Evolutionary conservation across 2,113 vertebrate species (phyloP).

Genomic region (Heterotilapia buettikoferi): DNA sequence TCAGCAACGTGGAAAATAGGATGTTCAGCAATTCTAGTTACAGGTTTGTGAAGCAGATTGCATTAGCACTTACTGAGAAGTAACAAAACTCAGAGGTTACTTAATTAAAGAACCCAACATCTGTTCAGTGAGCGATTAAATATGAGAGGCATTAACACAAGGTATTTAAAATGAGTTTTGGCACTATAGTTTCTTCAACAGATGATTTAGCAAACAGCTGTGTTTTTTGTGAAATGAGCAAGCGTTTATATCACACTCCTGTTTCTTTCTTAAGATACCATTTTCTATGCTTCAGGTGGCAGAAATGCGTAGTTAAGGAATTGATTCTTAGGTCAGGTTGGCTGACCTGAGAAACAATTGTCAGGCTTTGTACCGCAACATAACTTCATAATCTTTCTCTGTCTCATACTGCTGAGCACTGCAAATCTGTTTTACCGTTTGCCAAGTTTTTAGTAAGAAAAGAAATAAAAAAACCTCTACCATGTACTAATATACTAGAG

Average conservation of each 20-base stretch:
- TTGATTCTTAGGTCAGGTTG: background rate
- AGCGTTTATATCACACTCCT: conserved; percentile 12
- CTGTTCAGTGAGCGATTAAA: conserved; percentile 64
- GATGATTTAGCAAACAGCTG: conserved; percentile 72
- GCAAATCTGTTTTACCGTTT: background rate
- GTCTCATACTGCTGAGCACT: background rate
- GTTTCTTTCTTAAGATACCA: conserved; percentile 39
- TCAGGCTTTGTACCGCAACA: background rate
- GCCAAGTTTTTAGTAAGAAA: background rate
- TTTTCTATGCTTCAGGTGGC: conserved; percentile 34
- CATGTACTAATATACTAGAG: background rate
- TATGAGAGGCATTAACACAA: conserved; percentile 54
- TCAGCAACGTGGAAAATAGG: conserved; percentile 64
- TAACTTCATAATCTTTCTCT: conserved; percentile 15
- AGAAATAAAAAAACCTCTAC: background rate
- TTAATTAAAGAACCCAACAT: conserved; percentile 71
- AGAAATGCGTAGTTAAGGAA: conserved; percentile 14
- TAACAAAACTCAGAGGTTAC: conserved; percentile 53
- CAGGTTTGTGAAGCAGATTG: conserved; percentile 59
- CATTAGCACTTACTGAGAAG: conserved; percentile 44
- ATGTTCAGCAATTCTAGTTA: conserved; percentile 54
- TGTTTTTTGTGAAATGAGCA: conserved; percentile 41
- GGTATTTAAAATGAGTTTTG: conserved; percentile 57
- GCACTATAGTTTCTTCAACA: conserved; percentile 62
- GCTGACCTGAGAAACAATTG: background rate